Base-by-base conservation (phyloP, 2,888 invertebrate species). In the Drymonia ruficornis region DNA sequence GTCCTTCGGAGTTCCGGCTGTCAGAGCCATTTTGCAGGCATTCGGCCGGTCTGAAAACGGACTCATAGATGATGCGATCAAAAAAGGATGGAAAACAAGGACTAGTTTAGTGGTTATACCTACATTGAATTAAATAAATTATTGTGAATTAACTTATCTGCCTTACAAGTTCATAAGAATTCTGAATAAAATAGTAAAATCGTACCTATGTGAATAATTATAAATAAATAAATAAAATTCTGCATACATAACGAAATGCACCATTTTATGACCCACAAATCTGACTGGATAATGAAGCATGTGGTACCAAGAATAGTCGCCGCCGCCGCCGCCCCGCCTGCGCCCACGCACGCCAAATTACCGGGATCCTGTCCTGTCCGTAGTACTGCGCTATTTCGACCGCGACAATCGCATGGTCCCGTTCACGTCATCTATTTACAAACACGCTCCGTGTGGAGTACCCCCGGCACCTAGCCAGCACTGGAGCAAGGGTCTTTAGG, bases 231-330 rank as follows among this genome's bases (percentile, higher is more conserved):
- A 6, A 2, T 23, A 23, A 23, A 23, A 23, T 6, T 2, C 4
- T 7, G 23, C 23, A 2, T 11, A 31, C 31, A 11, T 9, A 31
- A 31, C 46, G 16, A 52, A 43, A 13, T 44, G 52, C 51, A 43
- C 18, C 56, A 51, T 55, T 47, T 51, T 60, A 55, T n/a, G 16
- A 42, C 52, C 28, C 19, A 15, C 9, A n/a, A 45, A 40, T 45
- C 13, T 40, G 57, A 78, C 76, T 76, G 70, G 61, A 78, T 74
- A 72, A 78, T 72, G 69, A 65, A 68, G 63, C 56, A 61, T 66
- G 69, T 49, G 56, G 54, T 49, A 48, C 66, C 59, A 63, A 63
- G 65, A 66, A 65, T 65, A 65, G 47, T 13, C 4, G 3, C 44
- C 8, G 42, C 5, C 23, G 7, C 23, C 0, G 23, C n/a, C 15